Percentiles rank a stretch among this genome's conserved stretches.
Evolutionary conservation across 2,113 vertebrate genomes (phyloP).

Genomic region (Albula glossodonta): DNA sequence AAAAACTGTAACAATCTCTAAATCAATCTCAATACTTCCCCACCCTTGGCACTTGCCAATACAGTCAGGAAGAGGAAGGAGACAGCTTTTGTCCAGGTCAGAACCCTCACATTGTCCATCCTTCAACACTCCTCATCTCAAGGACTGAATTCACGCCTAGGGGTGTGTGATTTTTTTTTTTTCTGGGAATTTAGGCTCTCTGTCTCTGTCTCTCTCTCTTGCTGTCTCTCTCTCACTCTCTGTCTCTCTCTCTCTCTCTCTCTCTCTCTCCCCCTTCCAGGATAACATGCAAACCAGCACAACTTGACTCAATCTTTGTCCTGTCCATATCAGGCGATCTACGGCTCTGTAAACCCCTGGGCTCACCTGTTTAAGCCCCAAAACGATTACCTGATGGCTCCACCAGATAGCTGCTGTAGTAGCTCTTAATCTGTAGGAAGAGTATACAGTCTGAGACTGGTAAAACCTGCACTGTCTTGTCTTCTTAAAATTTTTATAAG

Average conservation of each 20-base stretch:
- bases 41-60: background rate
- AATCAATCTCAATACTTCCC: conserved; percentile 2
- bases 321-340: background rate
- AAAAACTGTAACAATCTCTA: background rate
- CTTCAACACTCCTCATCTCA: background rate
- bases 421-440: background rate
- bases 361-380: background rate
- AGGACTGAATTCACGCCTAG: background rate
- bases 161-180: background rate
- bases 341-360: background rate
- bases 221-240: too few species aligned
- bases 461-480: background rate
- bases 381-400: background rate
- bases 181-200: background rate
- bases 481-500: too few species aligned
- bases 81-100: background rate
- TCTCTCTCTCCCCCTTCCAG: background rate
- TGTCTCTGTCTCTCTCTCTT: too few species aligned
- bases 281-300: background rate
- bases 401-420: background rate
- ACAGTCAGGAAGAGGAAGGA: background rate
- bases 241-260: too few species aligned
- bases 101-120: background rate
- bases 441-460: background rate
- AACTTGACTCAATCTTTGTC: background rate